Percentiles rank a stretch among this genome's conserved stretches.
Conservation (phyloP, 1,140 invertebrate species). For the Brachionus rubens region DNA sequence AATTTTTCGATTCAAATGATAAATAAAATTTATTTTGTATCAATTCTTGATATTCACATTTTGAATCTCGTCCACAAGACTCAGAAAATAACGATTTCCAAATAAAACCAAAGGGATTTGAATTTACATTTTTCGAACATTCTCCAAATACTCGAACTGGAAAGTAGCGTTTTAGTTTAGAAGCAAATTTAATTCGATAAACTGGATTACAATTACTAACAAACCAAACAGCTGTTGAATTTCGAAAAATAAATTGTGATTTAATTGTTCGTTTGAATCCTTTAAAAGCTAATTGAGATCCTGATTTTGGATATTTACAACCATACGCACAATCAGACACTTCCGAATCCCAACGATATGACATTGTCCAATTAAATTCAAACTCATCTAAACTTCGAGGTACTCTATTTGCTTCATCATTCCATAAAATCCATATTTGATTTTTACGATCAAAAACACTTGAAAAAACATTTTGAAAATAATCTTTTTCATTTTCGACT, state of each 20-base stretch:
- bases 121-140: slow-evolving; percentile 2
- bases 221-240: slow-evolving; percentile 29
- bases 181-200: slow-evolving; percentile 8
- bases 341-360: slow-evolving; percentile 16
- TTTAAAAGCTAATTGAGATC: not conserved
- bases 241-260: not conserved
- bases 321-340: slow-evolving; percentile 36
- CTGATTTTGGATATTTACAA: not conserved
- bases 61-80: slow-evolving; percentile 2
- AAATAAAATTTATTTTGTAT: slow-evolving; percentile 36
- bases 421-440: slow-evolving; percentile 44
- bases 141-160: not conserved
- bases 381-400: not conserved
- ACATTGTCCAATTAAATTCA: slow-evolving; percentile 37
- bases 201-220: slow-evolving; percentile 7
- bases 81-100: no score
- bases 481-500: not conserved
- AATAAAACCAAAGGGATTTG: not conserved
- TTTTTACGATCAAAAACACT: not conserved
- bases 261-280: not conserved
- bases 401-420: slow-evolving; percentile 36
- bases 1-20: slow-evolving; percentile 42
- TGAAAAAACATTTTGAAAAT: not conserved
- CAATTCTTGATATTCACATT: slow-evolving; percentile 16
- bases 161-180: not conserved